Percentiles rank a stretch among this genome's conserved stretches.
These are phyloP conservation scores for Poeciliopsis infans DNA, from an alignment of 2,797 vertebrate species.

Conservation along the genomic window DNA sequence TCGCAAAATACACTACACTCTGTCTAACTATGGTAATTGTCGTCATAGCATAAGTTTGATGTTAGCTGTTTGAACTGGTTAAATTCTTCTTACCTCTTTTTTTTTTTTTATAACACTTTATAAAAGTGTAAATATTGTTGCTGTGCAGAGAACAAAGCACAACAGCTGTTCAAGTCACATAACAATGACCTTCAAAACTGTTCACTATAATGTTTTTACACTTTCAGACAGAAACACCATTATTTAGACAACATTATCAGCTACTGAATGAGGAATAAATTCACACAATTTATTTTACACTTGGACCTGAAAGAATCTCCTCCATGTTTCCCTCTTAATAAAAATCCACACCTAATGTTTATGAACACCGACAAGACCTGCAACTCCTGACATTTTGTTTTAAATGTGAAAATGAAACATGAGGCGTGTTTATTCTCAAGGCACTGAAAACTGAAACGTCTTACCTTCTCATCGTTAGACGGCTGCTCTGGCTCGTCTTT, in stretches of 20 bases:
- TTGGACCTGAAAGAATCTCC: not conserved
- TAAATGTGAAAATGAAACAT: not conserved
- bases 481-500: constrained; percentile 88
- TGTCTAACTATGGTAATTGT: not conserved
- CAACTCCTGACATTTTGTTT: not conserved
- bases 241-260: not conserved
- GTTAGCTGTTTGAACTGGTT: not conserved
- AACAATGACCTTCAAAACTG: not conserved
- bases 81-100: not conserved
- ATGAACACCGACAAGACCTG: not conserved
- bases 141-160: not conserved
- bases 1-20: not conserved
- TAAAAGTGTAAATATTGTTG: not conserved
- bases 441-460: constrained; percentile 22
- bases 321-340: not conserved
- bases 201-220: not conserved
- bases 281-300: not conserved
- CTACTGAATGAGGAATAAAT: not conserved
- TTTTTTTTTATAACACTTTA: not conserved
- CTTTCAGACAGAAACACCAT: not conserved
- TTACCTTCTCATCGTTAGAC: constrained; percentile 93
- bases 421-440: not conserved
- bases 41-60: not conserved
- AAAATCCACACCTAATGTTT: not conserved
- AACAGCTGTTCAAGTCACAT: not conserved